Percentiles rank a stretch among this genome's conserved stretches.
These are phyloP conservation scores for Mobula hypostoma DNA, from an alignment of 2,113 vertebrate species.

Conservation along the genomic window DNA sequence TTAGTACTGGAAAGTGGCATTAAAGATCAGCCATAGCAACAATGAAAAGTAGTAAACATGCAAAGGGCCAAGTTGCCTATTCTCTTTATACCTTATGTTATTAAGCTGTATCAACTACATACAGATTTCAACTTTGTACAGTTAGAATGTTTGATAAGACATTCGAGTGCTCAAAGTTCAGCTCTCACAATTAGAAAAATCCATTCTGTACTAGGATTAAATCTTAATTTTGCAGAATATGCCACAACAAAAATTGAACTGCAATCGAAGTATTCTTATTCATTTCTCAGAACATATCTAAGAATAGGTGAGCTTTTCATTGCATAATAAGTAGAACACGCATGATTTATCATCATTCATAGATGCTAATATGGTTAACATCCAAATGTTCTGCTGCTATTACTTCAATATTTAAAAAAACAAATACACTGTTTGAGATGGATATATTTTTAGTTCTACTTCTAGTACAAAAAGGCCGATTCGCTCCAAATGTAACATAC, in stretches of 20 bases:
- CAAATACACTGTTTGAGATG: no score
- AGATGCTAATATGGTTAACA: no score
- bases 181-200: not conserved
- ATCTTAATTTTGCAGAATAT: not conserved
- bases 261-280: not conserved
- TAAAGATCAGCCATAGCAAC: no score
- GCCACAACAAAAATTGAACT: not conserved
- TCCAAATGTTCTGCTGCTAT: not conserved
- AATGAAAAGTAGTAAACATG: no score
- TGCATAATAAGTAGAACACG: not conserved
- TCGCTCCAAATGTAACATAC: not conserved
- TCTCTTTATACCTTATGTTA: no score
- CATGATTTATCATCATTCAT: not conserved
- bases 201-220: not conserved
- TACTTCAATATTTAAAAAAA: not conserved
- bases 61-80: no score
- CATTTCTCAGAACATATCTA: not conserved
- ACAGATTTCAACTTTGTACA: not conserved
- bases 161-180: not conserved
- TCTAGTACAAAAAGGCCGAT: not conserved
- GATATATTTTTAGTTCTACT: not conserved
- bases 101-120: not conserved
- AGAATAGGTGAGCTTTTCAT: not conserved
- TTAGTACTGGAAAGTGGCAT: no score
- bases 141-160: not conserved